Base-by-base conservation (phyloP, 2,888 invertebrate genomes). In the Psylliodes chrysocephalus region DNA sequence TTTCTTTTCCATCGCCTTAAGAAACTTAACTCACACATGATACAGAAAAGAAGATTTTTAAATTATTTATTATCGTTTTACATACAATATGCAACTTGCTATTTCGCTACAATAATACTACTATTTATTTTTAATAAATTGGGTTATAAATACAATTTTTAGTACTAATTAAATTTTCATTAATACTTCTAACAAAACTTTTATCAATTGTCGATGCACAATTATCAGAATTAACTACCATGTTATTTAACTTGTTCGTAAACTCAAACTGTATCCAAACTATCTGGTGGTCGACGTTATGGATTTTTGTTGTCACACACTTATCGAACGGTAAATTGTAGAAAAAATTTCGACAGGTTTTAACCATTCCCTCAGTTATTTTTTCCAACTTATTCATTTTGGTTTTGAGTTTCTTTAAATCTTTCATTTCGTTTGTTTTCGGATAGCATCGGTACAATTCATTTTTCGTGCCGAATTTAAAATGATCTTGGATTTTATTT, bases 281-380 rank as follows among this genome's bases (percentile, higher is more conserved):
- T 35, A 47, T 49, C 35, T 57, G 47, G 3, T 47, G 57, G 25
- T 57, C 35, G 15, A 49, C 14, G 6, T 35, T 57, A 1, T 47
- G 47, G 5, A 38, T 15, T 49, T 49, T 57, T 25, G 25, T 33
- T n/a, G 17, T 47, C 4, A 18, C 19, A 17, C 57, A 57, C 19
- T 25, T 10, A 7, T 42, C 54, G 7, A 40, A 1, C 15, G 22
- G 28, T 8, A 4, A 7, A 35, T 28, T 14, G 10, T 54, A n/a
- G 18, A 28, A 7, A 25, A 15, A 44, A 28, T 54, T 8, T 30
- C 30, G 12, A 30, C 54, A 54, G 18, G 12, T 25, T 54, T 42
- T 54, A 1, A 44, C 1, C 10, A 54, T 42, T 7, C 30, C n/a
- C 5, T 17, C 5, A 1, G 14, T 40, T 1, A 17, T 17, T 17